phyloP scores from a whole-genome alignment of 2,113 vertebrate species.

The Craseonycteris thonglongyai region DNA sequence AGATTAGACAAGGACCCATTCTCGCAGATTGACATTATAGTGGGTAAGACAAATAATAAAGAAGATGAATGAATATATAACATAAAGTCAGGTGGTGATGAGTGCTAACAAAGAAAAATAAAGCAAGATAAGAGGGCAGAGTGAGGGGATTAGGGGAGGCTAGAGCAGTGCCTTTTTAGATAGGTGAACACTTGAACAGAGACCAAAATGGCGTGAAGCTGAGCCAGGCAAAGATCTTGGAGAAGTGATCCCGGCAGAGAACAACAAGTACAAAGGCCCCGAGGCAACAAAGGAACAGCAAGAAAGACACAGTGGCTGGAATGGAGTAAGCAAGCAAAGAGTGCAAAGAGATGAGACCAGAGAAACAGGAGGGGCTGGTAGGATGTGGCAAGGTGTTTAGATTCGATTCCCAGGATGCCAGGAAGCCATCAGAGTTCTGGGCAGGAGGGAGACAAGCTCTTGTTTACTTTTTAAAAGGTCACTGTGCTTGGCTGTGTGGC shows the following conservation, averaged over 20 bases:
- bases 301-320: background rate
- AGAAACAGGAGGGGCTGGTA: background rate
- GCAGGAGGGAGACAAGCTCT: background rate
- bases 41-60: background rate
- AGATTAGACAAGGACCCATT: background rate
- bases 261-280: background rate
- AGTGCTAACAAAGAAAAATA: background rate
- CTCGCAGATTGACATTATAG: background rate
- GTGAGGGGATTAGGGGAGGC: background rate
- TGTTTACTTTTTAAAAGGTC: background rate
- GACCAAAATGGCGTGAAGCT: background rate
- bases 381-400: background rate
- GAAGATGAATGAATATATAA: background rate
- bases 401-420: background rate
- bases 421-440: background rate
- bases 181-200: background rate
- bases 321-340: background rate
- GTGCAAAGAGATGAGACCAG: background rate
- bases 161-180: background rate
- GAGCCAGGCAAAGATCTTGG: background rate
- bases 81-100: background rate
- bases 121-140: background rate
- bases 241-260: background rate
- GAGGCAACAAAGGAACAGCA: background rate
- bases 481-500: background rate